A percentile compares a stretch with the other conserved stretches of the same genome.
phyloP scores from a whole-genome alignment of 2,113 vertebrate species.

The Tretioscincus oriximinensis region DNA sequence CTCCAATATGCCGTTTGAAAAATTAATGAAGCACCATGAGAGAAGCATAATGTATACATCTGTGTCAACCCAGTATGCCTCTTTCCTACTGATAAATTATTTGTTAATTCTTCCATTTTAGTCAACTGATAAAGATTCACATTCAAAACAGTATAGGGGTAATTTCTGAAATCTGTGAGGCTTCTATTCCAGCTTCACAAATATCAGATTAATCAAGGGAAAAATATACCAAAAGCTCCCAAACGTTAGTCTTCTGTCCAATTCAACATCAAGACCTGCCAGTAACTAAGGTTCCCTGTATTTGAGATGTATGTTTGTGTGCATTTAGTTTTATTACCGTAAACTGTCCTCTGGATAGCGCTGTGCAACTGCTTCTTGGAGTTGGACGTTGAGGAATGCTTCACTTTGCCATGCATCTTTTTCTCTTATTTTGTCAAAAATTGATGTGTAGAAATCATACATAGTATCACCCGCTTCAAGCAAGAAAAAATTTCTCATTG shows the following conservation, averaged over 20 bases:
- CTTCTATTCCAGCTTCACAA: no score
- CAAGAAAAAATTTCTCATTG: conserved; percentile 98
- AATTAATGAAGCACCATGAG: neutral
- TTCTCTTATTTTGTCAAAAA: conserved; percentile 97
- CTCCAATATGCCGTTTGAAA: no score
- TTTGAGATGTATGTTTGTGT: neutral
- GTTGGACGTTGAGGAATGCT: conserved; percentile 90
- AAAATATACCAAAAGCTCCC: no score
- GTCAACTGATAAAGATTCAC: neutral
- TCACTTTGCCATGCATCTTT: conserved; percentile 95
- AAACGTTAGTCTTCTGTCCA: no score
- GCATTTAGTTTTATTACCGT: conserved; percentile 73
- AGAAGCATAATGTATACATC: neutral
- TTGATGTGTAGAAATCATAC: conserved; percentile 98
- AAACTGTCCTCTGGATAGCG: conserved; percentile 90
- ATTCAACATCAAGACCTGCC: no score
- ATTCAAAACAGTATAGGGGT: neutral
- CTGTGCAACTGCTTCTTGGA: conserved; percentile 95
- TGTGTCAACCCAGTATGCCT: neutral
- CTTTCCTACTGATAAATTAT: neutral
- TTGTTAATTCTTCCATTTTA: neutral
- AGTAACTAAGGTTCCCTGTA: no score
- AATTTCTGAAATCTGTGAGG: no score
- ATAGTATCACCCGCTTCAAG: conserved; percentile 98
- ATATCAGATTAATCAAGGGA: no score